Evolutionary conservation across 2,888 invertebrate species (phyloP).

Genomic region (Sacculina carcini): DNA sequence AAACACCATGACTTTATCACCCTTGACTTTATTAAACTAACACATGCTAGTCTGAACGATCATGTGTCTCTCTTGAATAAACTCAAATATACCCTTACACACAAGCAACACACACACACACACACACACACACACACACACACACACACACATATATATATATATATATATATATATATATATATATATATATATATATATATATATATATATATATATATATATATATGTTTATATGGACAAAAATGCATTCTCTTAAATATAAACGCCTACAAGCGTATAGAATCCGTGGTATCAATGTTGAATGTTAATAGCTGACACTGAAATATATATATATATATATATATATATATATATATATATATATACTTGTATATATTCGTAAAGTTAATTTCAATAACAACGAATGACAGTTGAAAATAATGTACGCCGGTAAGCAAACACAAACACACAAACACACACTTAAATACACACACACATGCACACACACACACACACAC

Average conservation of each 20-base stretch:
- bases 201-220: background rate
- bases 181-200: background rate
- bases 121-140: no score
- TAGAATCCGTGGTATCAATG: background rate
- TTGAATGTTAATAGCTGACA: background rate
- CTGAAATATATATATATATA: no score
- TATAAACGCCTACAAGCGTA: background rate
- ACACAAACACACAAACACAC: background rate
- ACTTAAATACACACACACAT: background rate
- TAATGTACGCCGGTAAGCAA: background rate
- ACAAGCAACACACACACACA: no score
- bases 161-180: no score
- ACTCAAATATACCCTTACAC: no score
- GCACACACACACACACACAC: background rate
- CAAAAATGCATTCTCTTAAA: background rate
- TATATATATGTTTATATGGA: background rate
- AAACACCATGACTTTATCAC: no score
- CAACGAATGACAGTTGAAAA: no score
- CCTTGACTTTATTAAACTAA: no score
- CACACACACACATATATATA: no score
- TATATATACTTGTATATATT: background rate
- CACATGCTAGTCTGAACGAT: no score
- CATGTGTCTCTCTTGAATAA: no score
- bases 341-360: background rate
- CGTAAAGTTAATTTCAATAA: background rate